Evolutionary conservation across 1,140 invertebrate species (phyloP).

Genomic region (Eumeta japonica): DNA sequence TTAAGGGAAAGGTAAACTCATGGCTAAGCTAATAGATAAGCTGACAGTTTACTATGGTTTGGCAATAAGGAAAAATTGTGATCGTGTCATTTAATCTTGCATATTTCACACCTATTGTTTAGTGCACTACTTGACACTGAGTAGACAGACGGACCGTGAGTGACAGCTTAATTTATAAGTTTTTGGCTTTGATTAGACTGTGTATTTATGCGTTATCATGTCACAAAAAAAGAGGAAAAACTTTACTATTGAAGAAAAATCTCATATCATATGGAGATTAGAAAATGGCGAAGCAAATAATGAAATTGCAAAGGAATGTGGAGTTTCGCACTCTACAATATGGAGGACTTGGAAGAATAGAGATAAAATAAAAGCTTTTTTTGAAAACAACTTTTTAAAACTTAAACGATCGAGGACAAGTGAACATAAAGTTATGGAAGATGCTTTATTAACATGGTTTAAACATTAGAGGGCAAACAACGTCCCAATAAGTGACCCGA

Average conservation of each 20-base stretch:
- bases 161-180: too few relatives aligned
- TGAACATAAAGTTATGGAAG: conserved; percentile 21
- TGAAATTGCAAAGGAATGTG: conserved; percentile 21
- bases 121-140: too few relatives aligned
- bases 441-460: conserved; percentile 22
- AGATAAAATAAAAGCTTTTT: conserved; percentile 14
- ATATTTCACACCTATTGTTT: too few relatives aligned
- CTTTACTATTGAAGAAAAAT: conserved; percentile 24
- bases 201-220: too few relatives aligned
- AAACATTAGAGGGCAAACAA: conserved; percentile 12
- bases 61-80: too few relatives aligned
- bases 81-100: too few relatives aligned
- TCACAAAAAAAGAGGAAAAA: too few relatives aligned
- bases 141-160: too few relatives aligned
- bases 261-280: conserved; percentile 21
- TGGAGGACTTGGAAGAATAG: conserved; percentile 20
- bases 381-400: conserved; percentile 27
- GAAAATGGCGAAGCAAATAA: conserved; percentile 22
- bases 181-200: too few relatives aligned
- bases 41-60: too few relatives aligned
- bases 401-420: conserved; percentile 23
- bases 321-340: conserved; percentile 18
- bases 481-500: conserved; percentile 16
- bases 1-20: too few relatives aligned
- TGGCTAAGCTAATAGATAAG: too few relatives aligned